Evolutionary conservation across 2,888 invertebrate genomes (phyloP).

Genomic region (Mayetiola destructor): DNA sequence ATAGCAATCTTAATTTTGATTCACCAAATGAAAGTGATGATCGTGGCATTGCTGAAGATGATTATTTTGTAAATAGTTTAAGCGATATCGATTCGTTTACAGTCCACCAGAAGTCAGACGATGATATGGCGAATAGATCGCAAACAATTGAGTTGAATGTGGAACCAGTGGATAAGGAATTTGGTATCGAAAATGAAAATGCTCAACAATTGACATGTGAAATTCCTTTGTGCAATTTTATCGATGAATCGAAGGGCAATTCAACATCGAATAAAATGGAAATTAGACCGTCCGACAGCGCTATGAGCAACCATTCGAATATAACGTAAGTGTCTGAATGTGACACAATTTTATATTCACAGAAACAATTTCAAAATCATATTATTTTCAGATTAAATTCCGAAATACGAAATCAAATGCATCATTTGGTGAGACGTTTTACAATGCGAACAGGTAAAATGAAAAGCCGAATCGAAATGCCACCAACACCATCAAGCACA

Average conservation of each 20-base stretch:
- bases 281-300: slow-evolving; percentile 1
- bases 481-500: slow-evolving; percentile 47
- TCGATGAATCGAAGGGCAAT: slow-evolving; percentile 15
- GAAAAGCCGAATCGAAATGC: slow-evolving; percentile 43
- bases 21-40: slow-evolving; percentile 1
- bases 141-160: background rate
- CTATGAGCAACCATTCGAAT: slow-evolving; percentile 13
- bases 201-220: too few relatives aligned
- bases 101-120: background rate
- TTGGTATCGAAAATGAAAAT: background rate
- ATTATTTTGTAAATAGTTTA: background rate
- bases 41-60: slow-evolving; percentile 4
- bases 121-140: too few relatives aligned
- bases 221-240: too few relatives aligned
- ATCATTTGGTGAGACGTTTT: slow-evolving; percentile 45
- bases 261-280: background rate
- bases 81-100: slow-evolving; percentile 6
- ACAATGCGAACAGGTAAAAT: slow-evolving; percentile 43
- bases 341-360: background rate
- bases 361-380: background rate
- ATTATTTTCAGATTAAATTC: slow-evolving; percentile 13
- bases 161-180: background rate
- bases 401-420: slow-evolving; percentile 30
- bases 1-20: slow-evolving; percentile 8
- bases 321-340: background rate